Evolutionary conservation across 64 coral and sea anemone genomes (phyloP).

Genomic region (Trachythela sp.): DNA sequence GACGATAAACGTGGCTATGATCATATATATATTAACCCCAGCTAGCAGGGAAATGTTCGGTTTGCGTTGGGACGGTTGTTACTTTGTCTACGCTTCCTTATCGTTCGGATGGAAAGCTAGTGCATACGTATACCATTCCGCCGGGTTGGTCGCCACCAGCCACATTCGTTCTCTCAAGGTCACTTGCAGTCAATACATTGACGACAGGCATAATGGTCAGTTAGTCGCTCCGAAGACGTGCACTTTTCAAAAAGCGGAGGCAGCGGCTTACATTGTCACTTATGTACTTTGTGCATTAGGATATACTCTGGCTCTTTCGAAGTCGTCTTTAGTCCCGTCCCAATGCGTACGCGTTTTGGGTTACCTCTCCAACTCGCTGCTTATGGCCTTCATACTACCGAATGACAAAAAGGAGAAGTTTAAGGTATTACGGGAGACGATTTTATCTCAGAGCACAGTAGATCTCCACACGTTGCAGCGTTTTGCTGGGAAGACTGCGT

Average conservation of each 20-base stretch:
- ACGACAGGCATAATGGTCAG: not conserved
- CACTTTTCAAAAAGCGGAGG: not conserved
- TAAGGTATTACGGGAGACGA: not conserved
- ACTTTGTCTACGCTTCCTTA: not conserved
- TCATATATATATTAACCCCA: not conserved
- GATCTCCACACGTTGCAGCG: not conserved
- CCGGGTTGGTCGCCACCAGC: not conserved
- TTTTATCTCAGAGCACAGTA: not conserved
- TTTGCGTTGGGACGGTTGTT: not conserved
- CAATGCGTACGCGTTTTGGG: not conserved
- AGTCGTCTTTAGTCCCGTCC: not conserved
- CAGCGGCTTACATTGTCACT: not conserved
- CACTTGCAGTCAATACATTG: slow-evolving; percentile 17
- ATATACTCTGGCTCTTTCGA: not conserved
- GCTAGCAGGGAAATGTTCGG: not conserved
- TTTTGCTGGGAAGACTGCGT: slow-evolving; percentile 10
- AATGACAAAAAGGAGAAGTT: not conserved
- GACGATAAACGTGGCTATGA: slow-evolving; percentile 24
- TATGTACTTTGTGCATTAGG: not conserved
- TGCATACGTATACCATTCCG: not conserved
- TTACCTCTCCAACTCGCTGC: not conserved
- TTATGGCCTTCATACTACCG: not conserved
- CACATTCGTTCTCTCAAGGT: not conserved
- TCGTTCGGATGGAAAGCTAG: slow-evolving; percentile 10
- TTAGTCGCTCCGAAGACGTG: not conserved